Conservation (phyloP, 2,888 invertebrate species). For the Sarcophaga carnaria region DNA sequence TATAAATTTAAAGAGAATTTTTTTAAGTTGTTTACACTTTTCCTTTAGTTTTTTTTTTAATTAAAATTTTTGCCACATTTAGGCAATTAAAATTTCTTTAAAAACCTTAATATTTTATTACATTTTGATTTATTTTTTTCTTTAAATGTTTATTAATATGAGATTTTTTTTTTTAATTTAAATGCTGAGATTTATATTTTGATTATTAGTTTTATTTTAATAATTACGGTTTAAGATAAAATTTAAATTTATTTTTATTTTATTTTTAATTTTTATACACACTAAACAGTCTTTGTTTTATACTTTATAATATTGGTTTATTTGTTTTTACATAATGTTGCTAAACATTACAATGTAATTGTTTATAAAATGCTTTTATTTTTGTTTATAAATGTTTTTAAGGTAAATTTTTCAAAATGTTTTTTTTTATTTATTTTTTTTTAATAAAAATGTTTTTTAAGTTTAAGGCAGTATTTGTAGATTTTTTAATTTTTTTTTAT, state of each 20-base stretch:
- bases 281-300: conserved; percentile 9
- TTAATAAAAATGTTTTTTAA: background rate
- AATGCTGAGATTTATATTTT: background rate
- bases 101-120: too few species aligned
- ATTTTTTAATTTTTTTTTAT: background rate
- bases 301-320: background rate
- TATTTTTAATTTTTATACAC: conserved; percentile 1
- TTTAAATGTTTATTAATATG: too few species aligned
- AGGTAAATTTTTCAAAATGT: background rate
- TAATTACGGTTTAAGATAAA: background rate
- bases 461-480: background rate
- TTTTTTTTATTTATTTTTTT: background rate
- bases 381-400: background rate
- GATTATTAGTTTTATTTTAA: background rate
- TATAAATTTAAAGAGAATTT: background rate
- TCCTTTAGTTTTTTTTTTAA: background rate
- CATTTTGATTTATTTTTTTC: too few species aligned
- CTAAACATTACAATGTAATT: background rate
- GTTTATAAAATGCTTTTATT: conserved; percentile 26
- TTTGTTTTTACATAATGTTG: background rate
- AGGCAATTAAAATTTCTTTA: background rate
- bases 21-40: background rate
- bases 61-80: background rate
- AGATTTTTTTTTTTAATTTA: background rate
- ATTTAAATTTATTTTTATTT: background rate